These are phyloP conservation scores for Maccullochella peelii DNA, from an alignment of 2,113 vertebrate species.

Conservation along the genomic window DNA sequence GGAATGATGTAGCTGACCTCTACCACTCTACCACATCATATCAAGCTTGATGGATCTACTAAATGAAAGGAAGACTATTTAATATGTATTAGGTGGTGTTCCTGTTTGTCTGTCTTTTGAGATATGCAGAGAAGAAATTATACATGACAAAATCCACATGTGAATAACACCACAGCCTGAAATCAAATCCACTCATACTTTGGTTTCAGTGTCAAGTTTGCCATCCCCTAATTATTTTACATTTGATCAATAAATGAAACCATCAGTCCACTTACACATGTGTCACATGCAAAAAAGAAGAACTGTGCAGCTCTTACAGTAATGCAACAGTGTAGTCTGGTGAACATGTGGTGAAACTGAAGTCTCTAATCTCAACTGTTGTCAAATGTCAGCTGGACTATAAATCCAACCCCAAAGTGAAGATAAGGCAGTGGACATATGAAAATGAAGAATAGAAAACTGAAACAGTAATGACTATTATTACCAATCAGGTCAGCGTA, in stretches of 20 bases:
- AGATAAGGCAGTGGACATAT: neutral
- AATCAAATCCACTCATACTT: slow-evolving; percentile 10
- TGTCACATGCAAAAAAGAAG: slow-evolving; percentile 15
- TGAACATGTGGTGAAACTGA: slow-evolving; percentile 35
- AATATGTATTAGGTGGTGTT: neutral
- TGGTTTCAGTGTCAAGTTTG: neutral
- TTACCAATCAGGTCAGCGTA: neutral
- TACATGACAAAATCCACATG: slow-evolving; percentile 14
- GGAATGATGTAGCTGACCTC: neutral
- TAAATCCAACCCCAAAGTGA: slow-evolving; percentile 27
- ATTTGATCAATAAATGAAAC: slow-evolving; percentile 39
- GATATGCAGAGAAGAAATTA: neutral
- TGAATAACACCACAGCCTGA: neutral
- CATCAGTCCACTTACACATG: slow-evolving; percentile 4
- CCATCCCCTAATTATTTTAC: neutral
- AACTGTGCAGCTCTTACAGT: neutral
- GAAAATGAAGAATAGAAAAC: neutral
- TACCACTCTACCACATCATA: neutral
- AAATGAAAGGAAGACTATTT: neutral
- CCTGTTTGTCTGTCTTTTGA: neutral
- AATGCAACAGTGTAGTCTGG: slow-evolving; percentile 15
- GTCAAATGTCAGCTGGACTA: slow-evolving; percentile 28
- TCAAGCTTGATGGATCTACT: neutral
- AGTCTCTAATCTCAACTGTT: slow-evolving; percentile 49
- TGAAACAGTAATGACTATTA: neutral